These are phyloP conservation scores for Anarsia innoxiella DNA, from an alignment of 2,888 invertebrate species.

Conservation along the genomic window DNA sequence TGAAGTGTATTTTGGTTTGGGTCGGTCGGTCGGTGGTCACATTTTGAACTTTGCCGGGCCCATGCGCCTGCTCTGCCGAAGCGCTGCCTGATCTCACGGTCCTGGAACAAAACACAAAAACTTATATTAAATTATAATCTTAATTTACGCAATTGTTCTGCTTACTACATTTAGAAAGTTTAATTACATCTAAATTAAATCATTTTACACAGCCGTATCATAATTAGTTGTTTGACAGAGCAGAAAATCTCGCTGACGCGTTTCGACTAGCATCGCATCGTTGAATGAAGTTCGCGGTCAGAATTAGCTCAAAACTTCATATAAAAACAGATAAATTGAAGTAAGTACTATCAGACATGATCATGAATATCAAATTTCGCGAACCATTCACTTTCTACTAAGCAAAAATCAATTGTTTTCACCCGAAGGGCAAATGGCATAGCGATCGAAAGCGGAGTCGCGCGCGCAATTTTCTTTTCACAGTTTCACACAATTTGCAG, in stretches of 20 bases:
- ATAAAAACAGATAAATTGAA: conserved; percentile 1
- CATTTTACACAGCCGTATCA: background rate
- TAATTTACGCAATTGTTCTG: background rate
- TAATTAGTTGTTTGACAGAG: conserved; percentile 4
- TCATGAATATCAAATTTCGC: conserved; percentile 11
- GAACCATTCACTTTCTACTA: conserved; percentile 38
- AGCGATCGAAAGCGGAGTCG: conserved; percentile 28
- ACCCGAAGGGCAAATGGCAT: conserved; percentile 26
- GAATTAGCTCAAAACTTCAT: background rate
- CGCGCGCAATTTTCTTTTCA: conserved; percentile 28
- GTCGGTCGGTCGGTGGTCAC: conserved; percentile 69
- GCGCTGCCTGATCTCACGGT: conserved; percentile 29
- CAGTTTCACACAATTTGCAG: conserved; percentile 49
- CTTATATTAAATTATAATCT: background rate
- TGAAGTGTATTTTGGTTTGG: conserved; percentile 47
- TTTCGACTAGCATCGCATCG: background rate
- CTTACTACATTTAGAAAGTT: background rate
- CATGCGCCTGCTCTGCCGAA: conserved; percentile 28
- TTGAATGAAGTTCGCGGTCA: conserved; percentile 1
- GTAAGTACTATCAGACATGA: conserved; percentile 6
- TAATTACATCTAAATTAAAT: background rate
- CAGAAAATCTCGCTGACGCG: conserved; percentile 1
- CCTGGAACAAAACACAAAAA: conserved; percentile 37
- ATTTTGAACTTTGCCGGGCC: conserved; percentile 41
- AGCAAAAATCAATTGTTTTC: conserved; percentile 45